Evolutionary conservation across 2,888 invertebrate species (phyloP), one percentile per base, ranked within the genome.

Genomic region (Nineta flava): DNA sequence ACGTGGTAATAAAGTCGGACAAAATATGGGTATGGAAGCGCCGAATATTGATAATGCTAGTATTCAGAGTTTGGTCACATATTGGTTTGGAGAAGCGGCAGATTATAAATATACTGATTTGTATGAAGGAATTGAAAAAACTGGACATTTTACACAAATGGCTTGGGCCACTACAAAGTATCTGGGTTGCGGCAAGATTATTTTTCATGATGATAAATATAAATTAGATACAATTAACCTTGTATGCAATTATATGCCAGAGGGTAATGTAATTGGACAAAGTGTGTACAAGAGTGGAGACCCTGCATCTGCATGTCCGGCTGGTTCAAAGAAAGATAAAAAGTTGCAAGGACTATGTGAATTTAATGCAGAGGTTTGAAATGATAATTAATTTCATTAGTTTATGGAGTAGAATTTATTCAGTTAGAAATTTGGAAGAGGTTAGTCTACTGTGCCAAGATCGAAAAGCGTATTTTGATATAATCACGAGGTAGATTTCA

Each of bases 61-160:
- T 19, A 70, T 32, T 71, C 70, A 50, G 70, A 71, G 3, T 71
- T 70, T 57, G 62, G 70, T n/a, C 59, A 71, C 4, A 70, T 70
- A 52, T 69, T 70, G 0, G 65, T 65, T 17, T 64, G 59, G 52
- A 65, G 62, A 52, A 63, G 70, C 64, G 52, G 71, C 3, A 10
- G 1, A 45, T n/a, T 45, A 21, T 12, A 26, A 4, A 2, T 45
- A 12, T 19, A 19, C 45, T n/a, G 21, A 9, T 12, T 4, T n/a
- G 26, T 45, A 19, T 26, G 10, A 21, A 3, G 15, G 15, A 6
- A 1, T 9, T 2, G n/a, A 17, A 2, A 21, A 6, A 21, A 21
- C 45, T 13, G 26, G 26, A 9, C 45, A 45, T 21, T 45, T 26
- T 45, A 45, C 45, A 6, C 45, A 45, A 21, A 26, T 45, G n/a